Conservation (phyloP, 2,888 invertebrate genomes). For the Mesorhabditis belari region DNA sequence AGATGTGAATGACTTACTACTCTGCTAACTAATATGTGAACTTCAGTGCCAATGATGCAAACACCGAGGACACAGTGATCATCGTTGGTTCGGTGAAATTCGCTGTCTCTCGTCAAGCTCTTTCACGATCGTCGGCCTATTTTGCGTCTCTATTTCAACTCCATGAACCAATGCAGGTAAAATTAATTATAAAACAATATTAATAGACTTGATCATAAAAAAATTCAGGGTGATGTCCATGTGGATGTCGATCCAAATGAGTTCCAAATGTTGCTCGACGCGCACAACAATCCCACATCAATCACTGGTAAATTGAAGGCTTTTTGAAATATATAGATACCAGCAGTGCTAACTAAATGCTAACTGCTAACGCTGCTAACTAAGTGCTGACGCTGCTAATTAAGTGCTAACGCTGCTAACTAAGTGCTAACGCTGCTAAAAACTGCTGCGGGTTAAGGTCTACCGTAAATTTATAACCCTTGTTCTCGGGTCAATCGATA, state of each 20-base stretch:
- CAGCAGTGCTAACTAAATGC: too few relatives aligned
- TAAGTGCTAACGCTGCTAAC: too few relatives aligned
- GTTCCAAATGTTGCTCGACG: slow-evolving; percentile 10
- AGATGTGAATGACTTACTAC: too few relatives aligned
- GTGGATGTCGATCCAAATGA: slow-evolving; percentile 9
- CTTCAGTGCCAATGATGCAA: not conserved
- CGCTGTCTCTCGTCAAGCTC: not conserved
- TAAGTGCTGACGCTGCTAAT: too few relatives aligned
- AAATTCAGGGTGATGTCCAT: slow-evolving; percentile 7
- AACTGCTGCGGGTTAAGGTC: too few relatives aligned
- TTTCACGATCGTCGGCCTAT: slow-evolving; percentile 9
- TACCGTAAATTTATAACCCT: too few relatives aligned
- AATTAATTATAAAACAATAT: too few relatives aligned
- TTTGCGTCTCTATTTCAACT: slow-evolving; percentile 8
- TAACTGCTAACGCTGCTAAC: too few relatives aligned
- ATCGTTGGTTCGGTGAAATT: not conserved
- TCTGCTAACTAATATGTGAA: too few relatives aligned
- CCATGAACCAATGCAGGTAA: slow-evolving; percentile 6
- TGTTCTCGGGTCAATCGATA: too few relatives aligned
- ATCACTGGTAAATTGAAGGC: not conserved
- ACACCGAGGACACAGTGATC: not conserved
- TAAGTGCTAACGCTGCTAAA: too few relatives aligned
- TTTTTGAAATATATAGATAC: too few relatives aligned
- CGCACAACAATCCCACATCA: not conserved
- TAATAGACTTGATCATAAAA: not conserved